These are phyloP conservation scores for Azemiops feae DNA, from an alignment of 2,113 vertebrate species.

Conservation along the genomic window DNA sequence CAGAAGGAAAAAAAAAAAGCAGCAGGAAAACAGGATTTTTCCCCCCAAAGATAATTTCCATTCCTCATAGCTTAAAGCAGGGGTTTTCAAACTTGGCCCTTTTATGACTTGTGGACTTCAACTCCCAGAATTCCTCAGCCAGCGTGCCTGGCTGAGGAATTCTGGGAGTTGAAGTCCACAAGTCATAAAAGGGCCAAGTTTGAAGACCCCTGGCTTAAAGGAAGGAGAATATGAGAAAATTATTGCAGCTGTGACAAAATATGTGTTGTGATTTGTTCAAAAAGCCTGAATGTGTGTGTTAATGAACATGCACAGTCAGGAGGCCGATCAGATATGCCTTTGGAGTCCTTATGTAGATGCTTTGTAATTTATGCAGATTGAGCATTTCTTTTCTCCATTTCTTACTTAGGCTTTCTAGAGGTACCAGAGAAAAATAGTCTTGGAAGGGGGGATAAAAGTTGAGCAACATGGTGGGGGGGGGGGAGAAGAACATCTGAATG, in stretches of 20 bases:
- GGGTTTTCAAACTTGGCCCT: no score
- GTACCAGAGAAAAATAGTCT: not conserved
- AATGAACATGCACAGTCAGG: not conserved
- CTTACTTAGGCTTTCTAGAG: not conserved
- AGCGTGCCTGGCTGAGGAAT: no score
- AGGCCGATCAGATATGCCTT: not conserved
- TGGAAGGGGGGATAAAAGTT: not conserved
- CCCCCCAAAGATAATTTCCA: not conserved
- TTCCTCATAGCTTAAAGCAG: not conserved
- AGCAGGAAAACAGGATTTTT: not conserved
- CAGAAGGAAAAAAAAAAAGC: constrained; percentile 53
- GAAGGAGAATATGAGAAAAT: not conserved
- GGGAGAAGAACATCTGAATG: not conserved
- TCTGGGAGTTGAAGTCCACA: no score
- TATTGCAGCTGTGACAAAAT: not conserved
- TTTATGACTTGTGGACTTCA: no score
- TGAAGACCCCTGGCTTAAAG: not conserved
- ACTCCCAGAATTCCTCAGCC: no score
- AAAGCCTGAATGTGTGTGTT: not conserved
- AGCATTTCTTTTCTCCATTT: not conserved
- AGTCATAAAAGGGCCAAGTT: no score
- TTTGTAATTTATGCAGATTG: not conserved
- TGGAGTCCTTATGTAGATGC: not conserved
- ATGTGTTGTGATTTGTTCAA: not conserved
- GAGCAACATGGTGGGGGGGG: not conserved